phyloP scores from a whole-genome alignment of 2,113 vertebrate species.

The Sinocyclocheilus anshuiensis region DNA sequence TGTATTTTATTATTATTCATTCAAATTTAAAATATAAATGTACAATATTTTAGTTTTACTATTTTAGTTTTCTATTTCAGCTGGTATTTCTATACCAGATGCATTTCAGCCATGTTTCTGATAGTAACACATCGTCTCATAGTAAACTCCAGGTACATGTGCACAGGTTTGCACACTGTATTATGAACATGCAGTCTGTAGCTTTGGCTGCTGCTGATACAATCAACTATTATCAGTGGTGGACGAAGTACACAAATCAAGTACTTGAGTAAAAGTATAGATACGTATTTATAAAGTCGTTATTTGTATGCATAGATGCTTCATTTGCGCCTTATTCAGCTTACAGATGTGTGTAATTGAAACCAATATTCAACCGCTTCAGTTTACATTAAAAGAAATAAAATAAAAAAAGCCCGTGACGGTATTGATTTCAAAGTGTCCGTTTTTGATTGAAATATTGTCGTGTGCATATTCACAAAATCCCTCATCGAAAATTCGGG shows the following conservation, averaged over 20 bases:
- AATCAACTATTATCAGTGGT: background rate
- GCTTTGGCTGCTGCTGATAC: background rate
- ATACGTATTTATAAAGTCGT: background rate
- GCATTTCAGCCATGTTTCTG: background rate
- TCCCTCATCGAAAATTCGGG: background rate
- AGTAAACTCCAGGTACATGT: background rate
- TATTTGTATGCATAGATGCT: background rate
- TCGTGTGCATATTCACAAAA: background rate
- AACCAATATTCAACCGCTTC: background rate
- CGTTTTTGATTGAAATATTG: background rate
- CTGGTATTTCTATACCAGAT: background rate
- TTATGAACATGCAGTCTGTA: background rate
- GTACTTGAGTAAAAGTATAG: too few species aligned
- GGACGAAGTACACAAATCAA: too few species aligned
- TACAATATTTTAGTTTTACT: too few species aligned
- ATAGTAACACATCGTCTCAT: background rate
- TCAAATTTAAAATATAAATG: too few species aligned
- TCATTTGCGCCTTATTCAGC: too few species aligned
- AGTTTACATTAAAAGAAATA: too few species aligned
- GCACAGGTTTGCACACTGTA: background rate
- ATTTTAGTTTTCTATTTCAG: background rate
- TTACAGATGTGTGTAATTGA: background rate
- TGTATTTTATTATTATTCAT: too few species aligned
- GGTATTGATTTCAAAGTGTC: background rate
- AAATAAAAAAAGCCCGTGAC: background rate